These are phyloP conservation scores for Cotesia chilonis DNA, from an alignment of 1,140 invertebrate species.

Conservation along the genomic window DNA sequence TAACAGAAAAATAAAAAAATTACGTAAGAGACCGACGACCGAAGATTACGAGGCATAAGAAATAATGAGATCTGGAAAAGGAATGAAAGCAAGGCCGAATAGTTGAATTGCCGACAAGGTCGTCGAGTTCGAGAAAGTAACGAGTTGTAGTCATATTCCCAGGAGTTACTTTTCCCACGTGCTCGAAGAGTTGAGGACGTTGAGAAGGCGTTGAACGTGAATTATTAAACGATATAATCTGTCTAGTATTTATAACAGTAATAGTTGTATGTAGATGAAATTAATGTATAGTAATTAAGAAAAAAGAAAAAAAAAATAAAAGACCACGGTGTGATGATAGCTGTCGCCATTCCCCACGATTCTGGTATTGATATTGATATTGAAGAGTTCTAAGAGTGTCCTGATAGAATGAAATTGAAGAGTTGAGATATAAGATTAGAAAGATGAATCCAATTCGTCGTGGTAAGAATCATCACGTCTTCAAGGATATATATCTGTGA, in stretches of 20 bases:
- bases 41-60: neutral
- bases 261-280: no score
- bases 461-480: no score
- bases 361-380: no score
- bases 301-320: no score
- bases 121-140: slow-evolving; percentile 25
- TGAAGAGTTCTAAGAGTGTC: no score
- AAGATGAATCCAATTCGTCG: neutral
- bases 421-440: neutral
- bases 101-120: slow-evolving; percentile 23
- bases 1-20: neutral
- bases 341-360: no score
- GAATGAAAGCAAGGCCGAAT: slow-evolving; percentile 37
- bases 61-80: slow-evolving; percentile 31
- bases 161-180: slow-evolving; percentile 26
- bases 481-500: no score
- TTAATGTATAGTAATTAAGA: no score
- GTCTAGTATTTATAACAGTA: no score
- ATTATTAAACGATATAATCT: slow-evolving; percentile 16
- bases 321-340: no score
- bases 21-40: neutral
- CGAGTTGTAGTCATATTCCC: slow-evolving; percentile 16
- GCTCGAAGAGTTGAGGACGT: neutral
- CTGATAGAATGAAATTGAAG: neutral
- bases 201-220: slow-evolving; percentile 19